Base-by-base conservation (phyloP, 2,888 invertebrate species). In the Callimorpha dominula region DNA sequence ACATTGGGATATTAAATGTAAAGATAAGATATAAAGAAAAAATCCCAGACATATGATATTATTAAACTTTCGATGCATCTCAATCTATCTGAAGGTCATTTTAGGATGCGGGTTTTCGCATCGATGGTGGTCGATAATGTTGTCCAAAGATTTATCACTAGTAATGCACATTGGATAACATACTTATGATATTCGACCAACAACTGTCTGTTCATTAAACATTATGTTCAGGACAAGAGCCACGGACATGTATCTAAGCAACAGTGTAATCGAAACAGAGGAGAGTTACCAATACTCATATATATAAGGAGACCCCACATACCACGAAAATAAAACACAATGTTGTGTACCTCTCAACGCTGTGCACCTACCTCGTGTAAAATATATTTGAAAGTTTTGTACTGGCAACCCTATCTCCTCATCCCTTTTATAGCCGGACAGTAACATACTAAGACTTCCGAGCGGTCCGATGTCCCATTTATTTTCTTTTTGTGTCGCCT, bases 391-490 rank as follows among this genome's bases (percentile, higher is more conserved):
- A 46, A 46, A 46, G 43, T 46, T 65, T 65, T 50, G 14, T 8
- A 60, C 31, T 65, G 74, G 12, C 84, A 83, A 46, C 84, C 84
- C 82, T 83, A 69, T 42, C 43, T 46, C 57, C 40, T 9, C 69
- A 66, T 79, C 71, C 78, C 82, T 78, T 84, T 80, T 81, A 82
- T 74, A 83, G 76, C 71, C 54, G 31, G 71, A 87, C 88, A 90
- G 86, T 90, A 88, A 89, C 88, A 89, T 88, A 84, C 87, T 89
- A 76, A 80, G 81, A 81, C 79, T 76, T 77, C 77, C 79, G 73
- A 77, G 70, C 77, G 57, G 77, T 80, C 75, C 77, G 77, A 84
- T 82, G 71, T 57, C 62, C 70, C 83, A 84, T 85, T 87, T 85
- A 87, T 86, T 85, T 81, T 78, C 82, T 86, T 88, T 85, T 85